phyloP scores from a whole-genome alignment of 23 tunicate genomes.

The Halocynthia roretzi region DNA sequence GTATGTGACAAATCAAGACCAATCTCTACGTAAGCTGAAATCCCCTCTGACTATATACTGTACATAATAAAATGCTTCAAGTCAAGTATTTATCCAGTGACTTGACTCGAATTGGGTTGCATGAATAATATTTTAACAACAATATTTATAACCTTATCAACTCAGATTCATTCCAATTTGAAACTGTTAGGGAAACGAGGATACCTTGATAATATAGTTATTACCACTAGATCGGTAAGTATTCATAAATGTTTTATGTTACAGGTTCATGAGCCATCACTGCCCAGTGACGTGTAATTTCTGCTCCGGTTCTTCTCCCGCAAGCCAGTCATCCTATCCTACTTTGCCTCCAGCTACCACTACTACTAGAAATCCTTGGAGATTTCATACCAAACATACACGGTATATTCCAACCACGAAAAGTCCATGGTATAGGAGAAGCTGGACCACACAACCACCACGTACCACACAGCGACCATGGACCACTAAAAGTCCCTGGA shows the following conservation, averaged over 20 bases:
- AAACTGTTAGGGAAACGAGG: no score
- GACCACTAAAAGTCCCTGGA: conserved; percentile 24
- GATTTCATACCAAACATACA: not conserved
- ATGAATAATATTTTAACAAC: not conserved
- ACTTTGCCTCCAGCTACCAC: not conserved
- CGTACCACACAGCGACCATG: conserved; percentile 4
- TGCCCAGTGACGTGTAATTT: conserved; percentile 59
- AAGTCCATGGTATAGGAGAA: conserved; percentile 14
- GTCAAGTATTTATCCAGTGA: no score
- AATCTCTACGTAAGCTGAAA: conserved; percentile 9
- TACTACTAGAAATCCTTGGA: not conserved
- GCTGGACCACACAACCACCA: conserved; percentile 6
- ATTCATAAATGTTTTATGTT: conserved; percentile 5
- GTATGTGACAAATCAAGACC: not conserved
- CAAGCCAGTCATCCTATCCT: no score
- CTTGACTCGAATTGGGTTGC: not conserved
- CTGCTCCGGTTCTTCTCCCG: conserved; percentile 16
- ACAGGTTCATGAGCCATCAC: conserved; percentile 58
- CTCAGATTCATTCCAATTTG: no score
- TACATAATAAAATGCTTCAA: no score
- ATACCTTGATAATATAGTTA: no score
- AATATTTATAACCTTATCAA: not conserved
- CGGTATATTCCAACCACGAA: not conserved
- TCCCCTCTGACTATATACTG: not conserved
- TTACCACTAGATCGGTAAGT: not conserved